These are phyloP conservation scores for Siniperca chuatsi DNA, from an alignment of 2,113 vertebrate species.

Conservation along the genomic window DNA sequence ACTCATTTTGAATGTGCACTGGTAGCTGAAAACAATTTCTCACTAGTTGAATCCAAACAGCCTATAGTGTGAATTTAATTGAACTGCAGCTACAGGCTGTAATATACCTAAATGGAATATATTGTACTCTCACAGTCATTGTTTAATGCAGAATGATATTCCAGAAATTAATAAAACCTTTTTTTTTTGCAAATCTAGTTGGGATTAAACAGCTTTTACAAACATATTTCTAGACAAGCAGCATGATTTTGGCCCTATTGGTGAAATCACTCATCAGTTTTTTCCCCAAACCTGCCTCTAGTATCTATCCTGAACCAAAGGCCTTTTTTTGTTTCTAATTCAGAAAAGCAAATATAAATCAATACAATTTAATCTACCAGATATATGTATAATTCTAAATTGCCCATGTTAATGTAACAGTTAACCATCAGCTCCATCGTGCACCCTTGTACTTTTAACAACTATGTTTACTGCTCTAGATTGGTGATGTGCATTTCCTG, in stretches of 20 bases:
- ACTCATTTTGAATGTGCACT: background rate
- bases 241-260: background rate
- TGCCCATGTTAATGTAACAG: background rate
- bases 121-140: background rate
- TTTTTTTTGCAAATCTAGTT: background rate
- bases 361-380: background rate
- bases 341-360: background rate
- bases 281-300: background rate
- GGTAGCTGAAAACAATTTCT: background rate
- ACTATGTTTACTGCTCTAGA: slow-evolving; percentile 5
- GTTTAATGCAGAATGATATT: background rate
- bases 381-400: too few species aligned
- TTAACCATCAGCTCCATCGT: slow-evolving; percentile 1
- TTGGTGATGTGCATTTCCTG: slow-evolving; percentile 42
- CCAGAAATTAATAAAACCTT: background rate
- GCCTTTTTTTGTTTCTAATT: background rate
- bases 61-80: slow-evolving; percentile 7
- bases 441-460: background rate
- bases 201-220: background rate
- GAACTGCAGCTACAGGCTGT: background rate
- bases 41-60: slow-evolving; percentile 6
- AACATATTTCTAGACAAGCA: background rate
- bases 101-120: background rate
- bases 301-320: background rate
- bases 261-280: background rate